Percentiles rank a stretch among this genome's conserved stretches.
phyloP scores from a whole-genome alignment of 2,113 vertebrate species.

The human region GRCh38 chr14:101100001-101100500 shows the following conservation, averaged over 20 bases:
- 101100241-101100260: not conserved
- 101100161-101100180: not conserved
- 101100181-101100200: not conserved
- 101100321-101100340: not conserved
- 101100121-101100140: not conserved
- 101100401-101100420: not conserved
- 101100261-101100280: not conserved
- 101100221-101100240: not conserved
- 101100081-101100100: not conserved
- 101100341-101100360: not conserved
- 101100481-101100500: not conserved
- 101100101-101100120: not conserved
- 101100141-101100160: not conserved
- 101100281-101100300: not conserved
- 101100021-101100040: too few species aligned
- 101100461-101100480: not conserved
- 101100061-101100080: too few species aligned
- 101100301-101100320: not conserved
- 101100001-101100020: too few species aligned
- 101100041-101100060: too few species aligned
- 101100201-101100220: not conserved
- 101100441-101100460: not conserved
- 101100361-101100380: not conserved
- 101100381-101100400: too few species aligned
- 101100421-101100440: not conserved